Evolutionary conservation across 2,113 vertebrate species (phyloP).

Genomic region (Spea multiplicata): DNA sequence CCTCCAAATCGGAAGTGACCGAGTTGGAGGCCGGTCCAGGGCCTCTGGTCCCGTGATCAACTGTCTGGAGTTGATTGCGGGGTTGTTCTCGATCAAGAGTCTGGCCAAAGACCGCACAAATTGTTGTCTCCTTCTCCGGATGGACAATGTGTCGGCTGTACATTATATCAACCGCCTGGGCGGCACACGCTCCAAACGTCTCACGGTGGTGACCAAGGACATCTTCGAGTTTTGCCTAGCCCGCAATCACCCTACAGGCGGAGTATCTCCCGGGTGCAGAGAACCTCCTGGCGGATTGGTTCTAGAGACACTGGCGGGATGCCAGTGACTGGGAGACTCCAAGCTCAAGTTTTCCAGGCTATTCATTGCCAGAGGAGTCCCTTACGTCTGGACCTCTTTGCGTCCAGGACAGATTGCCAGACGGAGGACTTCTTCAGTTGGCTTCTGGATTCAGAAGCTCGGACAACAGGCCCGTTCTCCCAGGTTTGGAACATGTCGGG

Average conservation of each 20-base stretch:
- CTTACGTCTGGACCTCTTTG: neutral
- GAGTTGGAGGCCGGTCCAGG: too few relatives aligned
- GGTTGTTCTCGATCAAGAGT: too few relatives aligned
- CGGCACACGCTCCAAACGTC: neutral
- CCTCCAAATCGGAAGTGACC: neutral
- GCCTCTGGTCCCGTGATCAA: neutral
- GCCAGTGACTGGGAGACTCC: neutral
- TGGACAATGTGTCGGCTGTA: neutral
- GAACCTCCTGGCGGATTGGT: neutral
- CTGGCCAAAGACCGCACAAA: too few relatives aligned
- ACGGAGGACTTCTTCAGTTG: neutral
- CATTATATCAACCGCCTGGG: neutral
- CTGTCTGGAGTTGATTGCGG: neutral
- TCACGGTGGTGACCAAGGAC: neutral
- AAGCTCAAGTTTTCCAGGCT: neutral
- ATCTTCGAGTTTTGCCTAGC: neutral
- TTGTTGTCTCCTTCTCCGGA: too few relatives aligned
- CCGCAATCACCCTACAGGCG: neutral
- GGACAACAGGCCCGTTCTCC: neutral
- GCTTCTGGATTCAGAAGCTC: neutral
- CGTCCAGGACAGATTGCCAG: neutral
- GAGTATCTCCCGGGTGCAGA: neutral
- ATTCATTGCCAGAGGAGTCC: neutral
- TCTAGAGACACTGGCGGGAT: neutral
- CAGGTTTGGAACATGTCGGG: neutral